A percentile compares a stretch with the other conserved stretches of the same genome.
phyloP scores from a whole-genome alignment of 2,113 vertebrate genomes.

The Chrysochloris asiatica region DNA sequence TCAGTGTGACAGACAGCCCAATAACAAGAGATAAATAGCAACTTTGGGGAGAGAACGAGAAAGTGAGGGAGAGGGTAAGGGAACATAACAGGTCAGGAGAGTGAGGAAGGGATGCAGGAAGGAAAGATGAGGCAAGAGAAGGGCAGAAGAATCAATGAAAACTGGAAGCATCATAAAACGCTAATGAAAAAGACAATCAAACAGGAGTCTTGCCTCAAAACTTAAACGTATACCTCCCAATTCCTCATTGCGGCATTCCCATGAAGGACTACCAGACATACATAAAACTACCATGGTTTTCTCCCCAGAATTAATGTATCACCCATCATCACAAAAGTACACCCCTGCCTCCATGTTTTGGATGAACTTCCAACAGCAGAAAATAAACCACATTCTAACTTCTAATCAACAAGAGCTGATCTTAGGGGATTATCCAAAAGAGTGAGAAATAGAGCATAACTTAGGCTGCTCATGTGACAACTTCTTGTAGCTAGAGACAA shows the following conservation, averaged over 20 bases:
- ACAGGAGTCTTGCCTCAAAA: background rate
- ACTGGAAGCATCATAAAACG: background rate
- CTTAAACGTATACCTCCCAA: background rate
- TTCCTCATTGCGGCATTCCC: background rate
- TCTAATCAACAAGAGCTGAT: background rate
- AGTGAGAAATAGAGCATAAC: slow-evolving; percentile 54
- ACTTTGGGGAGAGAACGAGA: slow-evolving; percentile 3
- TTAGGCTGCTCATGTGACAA: slow-evolving; percentile 61
- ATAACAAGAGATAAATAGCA: slow-evolving; percentile 49
- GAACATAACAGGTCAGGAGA: too few species aligned
- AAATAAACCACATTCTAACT: background rate
- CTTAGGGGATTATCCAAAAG: slow-evolving; percentile 31
- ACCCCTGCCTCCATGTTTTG: background rate
- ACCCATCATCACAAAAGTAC: background rate
- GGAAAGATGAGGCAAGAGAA: too few species aligned
- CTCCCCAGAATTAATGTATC: background rate
- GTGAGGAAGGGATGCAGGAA: background rate
- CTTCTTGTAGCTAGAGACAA: slow-evolving; percentile 61
- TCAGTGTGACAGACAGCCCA: slow-evolving; percentile 52
- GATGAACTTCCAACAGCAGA: background rate
- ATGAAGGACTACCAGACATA: background rate
- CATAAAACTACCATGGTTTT: background rate
- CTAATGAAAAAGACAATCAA: background rate
- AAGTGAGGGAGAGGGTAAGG: background rate
- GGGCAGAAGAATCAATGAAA: background rate